Evolutionary conservation across 2,888 invertebrate species (phyloP).

Genomic region (Isotomurus palustris): DNA sequence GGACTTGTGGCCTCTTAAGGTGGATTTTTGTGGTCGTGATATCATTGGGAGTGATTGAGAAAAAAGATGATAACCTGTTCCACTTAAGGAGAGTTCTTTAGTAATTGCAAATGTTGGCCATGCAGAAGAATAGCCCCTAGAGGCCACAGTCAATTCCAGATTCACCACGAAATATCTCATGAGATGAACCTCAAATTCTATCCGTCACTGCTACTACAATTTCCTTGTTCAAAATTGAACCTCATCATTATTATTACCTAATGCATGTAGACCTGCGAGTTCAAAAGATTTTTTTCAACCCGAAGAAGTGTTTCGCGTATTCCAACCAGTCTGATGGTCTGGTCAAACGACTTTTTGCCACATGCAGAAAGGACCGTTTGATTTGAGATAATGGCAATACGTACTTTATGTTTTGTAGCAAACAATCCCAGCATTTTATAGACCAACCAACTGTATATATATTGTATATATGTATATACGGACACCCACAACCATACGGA

Average conservation of each 20-base stretch:
- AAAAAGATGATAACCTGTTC: neutral
- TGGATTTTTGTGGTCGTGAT: slow-evolving; percentile 6
- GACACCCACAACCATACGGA: too few species aligned
- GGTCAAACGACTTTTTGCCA: slow-evolving; percentile 41
- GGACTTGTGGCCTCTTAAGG: slow-evolving; percentile 9
- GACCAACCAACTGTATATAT: neutral
- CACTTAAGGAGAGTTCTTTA: neutral
- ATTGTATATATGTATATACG: neutral
- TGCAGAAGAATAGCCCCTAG: neutral
- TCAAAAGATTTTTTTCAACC: too few species aligned
- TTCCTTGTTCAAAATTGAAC: slow-evolving; percentile 1
- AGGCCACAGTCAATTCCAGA: slow-evolving; percentile 1
- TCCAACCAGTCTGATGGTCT: slow-evolving; percentile 16
- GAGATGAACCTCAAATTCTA: too few species aligned
- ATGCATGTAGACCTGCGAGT: neutral
- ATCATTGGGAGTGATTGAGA: neutral
- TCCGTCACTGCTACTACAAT: too few species aligned
- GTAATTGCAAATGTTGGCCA: too few species aligned
- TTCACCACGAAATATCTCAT: too few species aligned
- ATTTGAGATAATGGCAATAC: too few species aligned
- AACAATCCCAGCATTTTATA: neutral
- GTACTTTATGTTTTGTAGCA: too few species aligned
- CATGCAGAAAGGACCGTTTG: slow-evolving; percentile 2
- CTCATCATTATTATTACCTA: too few species aligned
- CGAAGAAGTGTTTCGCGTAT: slow-evolving; percentile 12